Evolutionary conservation across 2,113 vertebrate species (phyloP), one percentile per base, ranked within the genome.

Genomic region (Candoia aspera): DNA sequence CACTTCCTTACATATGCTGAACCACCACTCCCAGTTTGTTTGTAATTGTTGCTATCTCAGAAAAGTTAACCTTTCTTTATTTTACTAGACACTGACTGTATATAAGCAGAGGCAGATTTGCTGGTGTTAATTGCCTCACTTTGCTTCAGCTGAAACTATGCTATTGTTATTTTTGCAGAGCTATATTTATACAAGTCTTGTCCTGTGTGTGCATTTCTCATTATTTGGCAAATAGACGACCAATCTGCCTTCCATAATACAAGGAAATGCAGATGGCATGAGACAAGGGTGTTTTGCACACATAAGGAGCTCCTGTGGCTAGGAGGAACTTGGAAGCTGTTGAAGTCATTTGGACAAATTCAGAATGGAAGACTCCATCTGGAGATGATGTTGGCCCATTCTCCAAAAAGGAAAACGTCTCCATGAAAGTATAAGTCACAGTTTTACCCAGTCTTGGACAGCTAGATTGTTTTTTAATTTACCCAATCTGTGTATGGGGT

Each of bases 341-440:
- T 33, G n/a, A 2, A 73, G 64, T 55, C 0, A 0, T 0, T n/a
- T 21, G 55, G 91, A 55, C 24, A 13, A 64, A 58, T 84, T 90
- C 62, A 68, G 49, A 26, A 68, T 49, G 90, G 46, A 62, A 55
- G 49, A 55, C 37, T 86, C 90, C 90, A 91, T 91, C 90, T 91
- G 90, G 60, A 91, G 60, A 29, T 55, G 59, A 37, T 19, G 13
- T 73, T 91, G 90, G 49, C 90, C 23, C 13, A 42, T 10, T 68
- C 58, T 68, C 13, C 53, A 15, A 87, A 29, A 73, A 64, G n/a
- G 84, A 49, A 68, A 87, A 37, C 37, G 21, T 17, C 86, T 21
- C 26, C 59, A 37, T 68, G 37, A 29, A 29, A 58, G 21, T 37
- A 86, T 21, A 91, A 49, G 86, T 87, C 42, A 42, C 83, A 23